Evolutionary conservation across 2,797 vertebrate species (phyloP).

Genomic region (Semaprochilodus insignis): DNA sequence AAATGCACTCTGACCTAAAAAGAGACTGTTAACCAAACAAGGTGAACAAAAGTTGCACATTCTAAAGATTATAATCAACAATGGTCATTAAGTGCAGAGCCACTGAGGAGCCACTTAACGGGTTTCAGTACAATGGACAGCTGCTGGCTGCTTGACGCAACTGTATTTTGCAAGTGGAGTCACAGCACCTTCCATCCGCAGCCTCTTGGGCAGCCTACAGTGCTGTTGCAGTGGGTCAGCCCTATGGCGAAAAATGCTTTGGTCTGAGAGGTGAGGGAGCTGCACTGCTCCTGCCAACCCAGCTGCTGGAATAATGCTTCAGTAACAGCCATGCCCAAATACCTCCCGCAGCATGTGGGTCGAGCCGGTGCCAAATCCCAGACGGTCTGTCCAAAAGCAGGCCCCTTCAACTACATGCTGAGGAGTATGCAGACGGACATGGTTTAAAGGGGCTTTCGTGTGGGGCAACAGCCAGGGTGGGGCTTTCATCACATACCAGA

Average conservation of each 20-base stretch:
- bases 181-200: not conserved
- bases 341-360: conserved; percentile 66
- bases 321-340: conserved; percentile 65
- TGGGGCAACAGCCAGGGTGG: conserved; percentile 45
- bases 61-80: not conserved
- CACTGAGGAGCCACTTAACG: not conserved
- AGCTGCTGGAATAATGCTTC: conserved; percentile 67
- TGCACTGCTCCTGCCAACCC: conserved; percentile 55
- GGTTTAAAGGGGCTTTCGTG: conserved; percentile 57
- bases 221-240: conserved; percentile 48
- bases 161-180: conserved; percentile 13
- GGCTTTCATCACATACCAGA: conserved; percentile 47
- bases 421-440: conserved; percentile 41
- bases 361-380: conserved; percentile 64
- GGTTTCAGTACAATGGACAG: not conserved
- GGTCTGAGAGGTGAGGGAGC: conserved; percentile 38
- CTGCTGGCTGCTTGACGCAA: not conserved
- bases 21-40: not conserved
- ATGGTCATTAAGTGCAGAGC: not conserved
- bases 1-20: conserved; percentile 25
- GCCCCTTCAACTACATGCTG: conserved; percentile 46
- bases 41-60: not conserved
- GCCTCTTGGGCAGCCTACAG: not conserved
- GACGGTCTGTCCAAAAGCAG: conserved; percentile 47
- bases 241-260: conserved; percentile 46